Base-by-base conservation (phyloP, 2,113 vertebrate species). In the Alosa alosa region DNA sequence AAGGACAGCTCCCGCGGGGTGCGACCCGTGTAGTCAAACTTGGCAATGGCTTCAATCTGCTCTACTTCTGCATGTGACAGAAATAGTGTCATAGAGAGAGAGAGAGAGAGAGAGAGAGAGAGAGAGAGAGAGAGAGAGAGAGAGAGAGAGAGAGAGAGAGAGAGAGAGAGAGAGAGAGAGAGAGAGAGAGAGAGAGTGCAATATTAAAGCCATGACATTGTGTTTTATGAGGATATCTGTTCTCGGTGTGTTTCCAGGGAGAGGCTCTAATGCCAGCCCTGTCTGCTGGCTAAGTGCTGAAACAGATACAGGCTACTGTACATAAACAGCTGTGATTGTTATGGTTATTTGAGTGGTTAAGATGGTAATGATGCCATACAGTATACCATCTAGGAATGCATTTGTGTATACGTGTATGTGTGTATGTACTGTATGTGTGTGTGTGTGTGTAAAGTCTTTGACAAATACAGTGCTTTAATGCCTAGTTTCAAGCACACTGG, bases 11-110 rank as follows among this genome's bases (percentile, higher is more conserved):
- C 98, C 81, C 98, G 95, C 0, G 97, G 97, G 47, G 95, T 97
- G 0, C 98, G 96, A 0, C 98, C 98, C 41, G 94, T 88, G 0
- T 99, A 99, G 94, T 99, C 98, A 88, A 99, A 99, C 95, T 98
- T 99, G n/a, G 98, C 98, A 0, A 99, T 99, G 88, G 98, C 98
- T 91, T 99, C 98, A 0, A 99, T 99, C 95, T 99, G 98, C 91
- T 99, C 98, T 86, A 98, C 96, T 93, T 99, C 98, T 99, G 93
- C 86, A 86, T 25, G 11, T 72, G 64, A 36, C 25, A 72, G 64
- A n/a, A 64, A 72, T 15, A 25, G 22, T 20, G n/a, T 57, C 52
- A 49, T 39, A n/a, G 47, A 64, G 8, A 83, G 20, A 84, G 22
- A 55, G 82, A 45, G 82, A 50, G 41, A 22, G 81, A 9, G 2